phyloP scores from a whole-genome alignment of 1,140 invertebrate genomes.

The Batillaria attramentaria region DNA sequence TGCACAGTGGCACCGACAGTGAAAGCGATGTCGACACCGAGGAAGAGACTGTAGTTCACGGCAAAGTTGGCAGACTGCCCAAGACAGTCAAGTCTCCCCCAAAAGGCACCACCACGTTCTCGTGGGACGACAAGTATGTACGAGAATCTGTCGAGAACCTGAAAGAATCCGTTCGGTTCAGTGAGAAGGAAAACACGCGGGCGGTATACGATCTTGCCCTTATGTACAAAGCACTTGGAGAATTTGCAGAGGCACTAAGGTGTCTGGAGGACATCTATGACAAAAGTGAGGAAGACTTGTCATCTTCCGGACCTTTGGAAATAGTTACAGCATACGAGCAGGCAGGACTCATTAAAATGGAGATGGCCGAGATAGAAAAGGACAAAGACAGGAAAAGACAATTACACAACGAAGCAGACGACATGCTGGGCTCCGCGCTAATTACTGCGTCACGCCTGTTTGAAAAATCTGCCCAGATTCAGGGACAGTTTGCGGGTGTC shows the following conservation, averaged over 20 bases:
- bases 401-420: background rate
- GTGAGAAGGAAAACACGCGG: slow-evolving; percentile 6
- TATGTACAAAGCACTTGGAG: background rate
- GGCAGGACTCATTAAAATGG: background rate
- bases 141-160: background rate
- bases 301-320: background rate
- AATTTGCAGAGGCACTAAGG: background rate
- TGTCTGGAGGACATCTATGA: background rate
- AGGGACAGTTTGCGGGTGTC: background rate
- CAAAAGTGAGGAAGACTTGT: too few species aligned
- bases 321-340: background rate
- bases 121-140: background rate
- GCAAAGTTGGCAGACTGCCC: background rate
- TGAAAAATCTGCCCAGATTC: background rate
- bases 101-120: background rate
- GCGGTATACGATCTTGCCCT: slow-evolving; percentile 13
- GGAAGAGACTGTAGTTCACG: background rate
- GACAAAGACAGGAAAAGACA: background rate
- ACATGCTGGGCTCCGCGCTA: background rate
- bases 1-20: background rate
- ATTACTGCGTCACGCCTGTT: background rate
- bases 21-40: background rate
- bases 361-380: background rate
- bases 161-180: background rate
- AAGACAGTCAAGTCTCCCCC: slow-evolving; percentile 22